A percentile compares a stretch with the other conserved stretches of the same genome.
phyloP scores from a whole-genome alignment of 2,797 vertebrate species.

The Oophaga sylvatica region DNA sequence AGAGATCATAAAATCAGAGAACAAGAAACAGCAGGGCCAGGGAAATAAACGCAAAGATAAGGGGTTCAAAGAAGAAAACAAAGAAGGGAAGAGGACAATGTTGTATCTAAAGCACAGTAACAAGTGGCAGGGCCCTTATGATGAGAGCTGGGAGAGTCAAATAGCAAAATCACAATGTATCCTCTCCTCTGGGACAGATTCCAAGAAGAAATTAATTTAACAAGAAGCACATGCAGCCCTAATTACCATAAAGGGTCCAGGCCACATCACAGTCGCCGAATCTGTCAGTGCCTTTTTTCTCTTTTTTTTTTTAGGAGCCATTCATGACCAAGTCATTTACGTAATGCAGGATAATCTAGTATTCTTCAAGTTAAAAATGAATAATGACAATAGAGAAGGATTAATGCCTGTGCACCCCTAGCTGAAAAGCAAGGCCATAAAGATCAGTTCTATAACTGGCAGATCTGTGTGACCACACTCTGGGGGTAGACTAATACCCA shows the following conservation, averaged over 20 bases:
- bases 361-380: no score
- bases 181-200: slow-evolving; percentile 23
- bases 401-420: no score
- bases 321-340: not conserved
- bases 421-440: no score
- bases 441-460: no score
- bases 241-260: slow-evolving; percentile 14
- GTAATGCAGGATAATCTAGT: no score
- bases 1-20: not conserved
- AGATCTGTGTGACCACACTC: no score
- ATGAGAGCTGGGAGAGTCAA: slow-evolving; percentile 4
- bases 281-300: not conserved
- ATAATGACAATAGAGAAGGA: no score
- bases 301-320: not conserved
- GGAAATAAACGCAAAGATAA: not conserved
- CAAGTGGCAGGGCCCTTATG: slow-evolving; percentile 7
- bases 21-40: not conserved
- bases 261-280: not conserved
- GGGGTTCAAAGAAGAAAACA: not conserved
- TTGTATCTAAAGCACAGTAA: not conserved
- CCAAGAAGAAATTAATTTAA: slow-evolving; percentile 44
- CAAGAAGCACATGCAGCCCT: not conserved
- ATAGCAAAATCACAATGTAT: slow-evolving; percentile 20
- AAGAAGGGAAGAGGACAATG: not conserved
- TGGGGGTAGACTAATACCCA: no score